Evolutionary conservation across 2,888 invertebrate genomes (phyloP).

Genomic region (Phorcus lineatus): DNA sequence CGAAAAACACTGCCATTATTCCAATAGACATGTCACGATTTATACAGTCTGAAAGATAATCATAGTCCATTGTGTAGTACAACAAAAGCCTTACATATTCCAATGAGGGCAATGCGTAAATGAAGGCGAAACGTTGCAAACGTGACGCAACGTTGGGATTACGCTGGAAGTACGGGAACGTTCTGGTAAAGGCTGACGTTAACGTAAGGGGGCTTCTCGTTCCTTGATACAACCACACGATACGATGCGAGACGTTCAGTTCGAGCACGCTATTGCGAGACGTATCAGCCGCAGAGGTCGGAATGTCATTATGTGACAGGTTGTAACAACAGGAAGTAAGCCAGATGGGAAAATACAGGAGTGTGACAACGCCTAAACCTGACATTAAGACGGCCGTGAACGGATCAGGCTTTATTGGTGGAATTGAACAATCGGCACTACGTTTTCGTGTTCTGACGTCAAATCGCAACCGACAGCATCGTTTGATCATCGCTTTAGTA

Average conservation of each 20-base stretch:
- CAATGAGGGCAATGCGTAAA: background rate
- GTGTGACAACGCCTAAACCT: background rate
- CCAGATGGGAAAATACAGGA: background rate
- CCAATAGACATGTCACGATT: background rate
- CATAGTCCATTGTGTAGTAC: background rate
- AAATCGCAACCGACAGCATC: background rate
- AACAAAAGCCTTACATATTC: background rate
- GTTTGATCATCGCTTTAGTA: background rate
- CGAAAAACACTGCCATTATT: background rate
- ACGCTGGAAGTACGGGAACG: background rate
- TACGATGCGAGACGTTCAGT: background rate
- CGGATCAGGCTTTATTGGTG: background rate
- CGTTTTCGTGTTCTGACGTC: background rate
- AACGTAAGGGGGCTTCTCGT: background rate
- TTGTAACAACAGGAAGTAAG: background rate
- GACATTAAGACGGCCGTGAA: background rate
- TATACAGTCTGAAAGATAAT: background rate
- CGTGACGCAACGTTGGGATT: background rate
- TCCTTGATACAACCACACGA: background rate
- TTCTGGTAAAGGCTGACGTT: background rate
- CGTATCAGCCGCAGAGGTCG: background rate
- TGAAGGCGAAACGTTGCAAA: background rate
- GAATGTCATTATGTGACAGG: background rate
- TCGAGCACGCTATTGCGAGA: background rate
- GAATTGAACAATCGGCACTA: background rate